Evolutionary conservation across 2,113 vertebrate species (phyloP).

Genomic region (Rhadina sibilatrix): DNA sequence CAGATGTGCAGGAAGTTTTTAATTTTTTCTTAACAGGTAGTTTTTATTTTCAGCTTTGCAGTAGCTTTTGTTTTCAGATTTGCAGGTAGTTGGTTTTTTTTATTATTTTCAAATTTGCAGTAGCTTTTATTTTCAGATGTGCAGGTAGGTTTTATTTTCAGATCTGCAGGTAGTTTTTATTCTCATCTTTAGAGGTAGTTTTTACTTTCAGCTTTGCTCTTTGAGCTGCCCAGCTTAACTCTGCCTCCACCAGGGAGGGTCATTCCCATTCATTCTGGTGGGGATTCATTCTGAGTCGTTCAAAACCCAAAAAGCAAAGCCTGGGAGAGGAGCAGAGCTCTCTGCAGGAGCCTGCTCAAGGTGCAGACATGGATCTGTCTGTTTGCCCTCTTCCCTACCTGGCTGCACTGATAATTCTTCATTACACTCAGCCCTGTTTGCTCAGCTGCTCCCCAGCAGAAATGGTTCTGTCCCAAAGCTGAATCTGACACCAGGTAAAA

Average conservation of each 20-base stretch:
- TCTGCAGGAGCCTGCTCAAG: not conserved
- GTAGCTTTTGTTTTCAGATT: not conserved
- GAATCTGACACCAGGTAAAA: not conserved
- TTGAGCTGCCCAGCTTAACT: not conserved
- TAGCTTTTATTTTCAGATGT: too few species aligned
- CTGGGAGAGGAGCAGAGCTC: not conserved
- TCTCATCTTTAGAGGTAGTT: not conserved
- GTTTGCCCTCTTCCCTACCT: not conserved
- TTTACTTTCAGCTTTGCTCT: not conserved
- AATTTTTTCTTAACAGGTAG: not conserved
- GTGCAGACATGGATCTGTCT: not conserved
- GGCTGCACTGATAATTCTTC: not conserved
- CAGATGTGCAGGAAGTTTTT: not conserved
- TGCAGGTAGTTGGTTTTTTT: not conserved
- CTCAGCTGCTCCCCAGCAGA: constrained; percentile 34
- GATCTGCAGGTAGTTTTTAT: not conserved
- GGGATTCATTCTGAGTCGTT: not conserved
- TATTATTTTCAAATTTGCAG: not conserved
- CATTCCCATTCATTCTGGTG: not conserved
- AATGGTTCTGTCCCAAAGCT: not conserved
- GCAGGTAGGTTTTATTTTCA: not conserved
- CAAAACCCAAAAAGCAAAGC: not conserved
- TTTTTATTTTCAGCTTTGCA: not conserved
- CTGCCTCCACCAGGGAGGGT: not conserved
- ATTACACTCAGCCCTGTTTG: not conserved